Base-by-base conservation (phyloP, 1,140 invertebrate genomes). In the Euschistus heros region DNA sequence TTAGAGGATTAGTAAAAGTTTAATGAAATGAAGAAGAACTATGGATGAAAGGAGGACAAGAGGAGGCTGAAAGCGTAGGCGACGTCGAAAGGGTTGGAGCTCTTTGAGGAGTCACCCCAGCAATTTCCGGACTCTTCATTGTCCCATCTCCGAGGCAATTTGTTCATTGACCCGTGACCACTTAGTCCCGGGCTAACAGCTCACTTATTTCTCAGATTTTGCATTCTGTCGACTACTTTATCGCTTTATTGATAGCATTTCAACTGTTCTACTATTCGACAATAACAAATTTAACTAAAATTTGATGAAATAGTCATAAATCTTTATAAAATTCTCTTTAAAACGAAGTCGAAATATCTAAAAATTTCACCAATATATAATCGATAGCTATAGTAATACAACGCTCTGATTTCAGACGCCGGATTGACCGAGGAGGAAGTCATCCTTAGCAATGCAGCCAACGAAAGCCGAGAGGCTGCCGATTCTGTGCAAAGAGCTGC, bases 401-500 rank as follows among this genome's bases (percentile, higher is more conserved):
- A 7, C 13, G 7, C 8, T 17, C 1, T 15, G 17, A 5, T 61
- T 61, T 3, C 74, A 87, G 89, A 91, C 78, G 77, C 82, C 44
- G 88, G 88, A 54, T 76, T 94, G 50, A 92, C 90, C 18, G 92
- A 94, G 76, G 92, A 95, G 75, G 91, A 94, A 79, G 81, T 93
- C 59, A 82, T 93, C 18, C 76, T 93, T 63, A 84, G 87, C 63
- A 91, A 91, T 71, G 86, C 86, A 17, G 85, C 85, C 54, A 80
- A 81, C 66, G 87, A 89, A 71, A 84, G 81, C 57, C 79, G 86
- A 0, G 88, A 90, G 62, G 84, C 82, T 37, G 87, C 88, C 72
- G 80, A 87, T 20, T 80, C 77, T 18, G 76, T 84, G 10, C 89
- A 92, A 72, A 80, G 84, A 69, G 85, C 89, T 27, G 88, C 88